Conservation (phyloP, 2,888 invertebrate species). For the Acrocyrtus sp. region DNA sequence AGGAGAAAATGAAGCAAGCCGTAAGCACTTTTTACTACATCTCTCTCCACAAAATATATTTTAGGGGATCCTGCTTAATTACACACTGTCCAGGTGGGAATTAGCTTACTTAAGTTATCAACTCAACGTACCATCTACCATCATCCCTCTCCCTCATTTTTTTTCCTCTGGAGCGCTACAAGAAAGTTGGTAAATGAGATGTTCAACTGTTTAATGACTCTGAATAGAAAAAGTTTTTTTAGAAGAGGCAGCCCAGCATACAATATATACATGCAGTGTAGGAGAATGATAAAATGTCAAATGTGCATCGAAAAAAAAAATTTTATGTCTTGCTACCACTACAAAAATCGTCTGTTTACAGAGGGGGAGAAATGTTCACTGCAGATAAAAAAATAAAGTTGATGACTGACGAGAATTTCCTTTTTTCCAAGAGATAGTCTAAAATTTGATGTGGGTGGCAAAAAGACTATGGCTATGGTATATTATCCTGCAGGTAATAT, state of each 20-base stretch:
- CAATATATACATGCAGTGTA: too few relatives aligned
- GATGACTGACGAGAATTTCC: not conserved
- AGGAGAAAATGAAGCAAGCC: too few relatives aligned
- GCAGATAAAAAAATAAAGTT: not conserved
- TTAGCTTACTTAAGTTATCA: slow-evolving; percentile 34
- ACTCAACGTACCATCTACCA: slow-evolving; percentile 18
- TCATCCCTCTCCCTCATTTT: slow-evolving; percentile 12
- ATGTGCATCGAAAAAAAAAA: not conserved
- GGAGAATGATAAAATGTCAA: slow-evolving; percentile 6
- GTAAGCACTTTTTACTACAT: too few relatives aligned
- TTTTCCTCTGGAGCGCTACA: not conserved
- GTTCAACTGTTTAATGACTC: slow-evolving; percentile 6
- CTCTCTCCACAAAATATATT: not conserved
- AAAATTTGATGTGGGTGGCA: too few relatives aligned
- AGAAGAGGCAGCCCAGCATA: too few relatives aligned
- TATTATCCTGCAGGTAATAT: too few relatives aligned
- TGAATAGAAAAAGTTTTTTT: too few relatives aligned
- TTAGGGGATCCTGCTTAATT: slow-evolving; percentile 33
- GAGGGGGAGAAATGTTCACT: not conserved
- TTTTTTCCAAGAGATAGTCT: not conserved
- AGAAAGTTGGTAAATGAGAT: slow-evolving; percentile 23
- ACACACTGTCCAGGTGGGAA: slow-evolving; percentile 45
- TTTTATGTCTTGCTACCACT: too few relatives aligned
- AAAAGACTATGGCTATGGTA: too few relatives aligned
- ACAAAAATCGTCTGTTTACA: not conserved